Conservation (phyloP, 1,140 invertebrate species). For the Drosophila hydei region DNA sequence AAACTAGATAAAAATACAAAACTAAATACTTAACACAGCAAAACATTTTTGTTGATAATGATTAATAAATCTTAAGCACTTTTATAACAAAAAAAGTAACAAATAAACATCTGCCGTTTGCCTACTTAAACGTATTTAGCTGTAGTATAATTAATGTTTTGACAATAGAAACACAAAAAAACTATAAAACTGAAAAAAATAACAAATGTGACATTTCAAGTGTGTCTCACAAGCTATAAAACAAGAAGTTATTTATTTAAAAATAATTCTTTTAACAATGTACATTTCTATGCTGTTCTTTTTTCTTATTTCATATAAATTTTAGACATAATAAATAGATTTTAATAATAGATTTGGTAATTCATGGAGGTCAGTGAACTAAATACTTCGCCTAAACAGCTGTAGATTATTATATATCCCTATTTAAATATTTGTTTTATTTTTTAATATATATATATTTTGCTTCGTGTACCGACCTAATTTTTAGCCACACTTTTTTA, state of each 20-base stretch:
- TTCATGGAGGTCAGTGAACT: slow-evolving; percentile 33
- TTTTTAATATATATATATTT: no score
- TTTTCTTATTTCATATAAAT: background rate
- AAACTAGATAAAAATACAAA: slow-evolving; percentile 14
- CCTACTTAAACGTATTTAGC: slow-evolving; percentile 11
- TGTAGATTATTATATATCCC: background rate
- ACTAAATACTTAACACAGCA: slow-evolving; percentile 48
- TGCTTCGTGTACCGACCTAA: no score
- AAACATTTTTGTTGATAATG: slow-evolving; percentile 62
- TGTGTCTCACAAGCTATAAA: slow-evolving; percentile 4
- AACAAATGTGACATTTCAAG: slow-evolving; percentile 9
- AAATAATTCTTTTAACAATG: background rate
- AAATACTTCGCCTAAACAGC: background rate
- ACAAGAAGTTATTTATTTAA: background rate
- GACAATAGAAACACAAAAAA: slow-evolving; percentile 30
- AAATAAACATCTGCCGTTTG: slow-evolving; percentile 49
- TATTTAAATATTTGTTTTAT: background rate
- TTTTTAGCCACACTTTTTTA: background rate
- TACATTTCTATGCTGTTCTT: background rate
- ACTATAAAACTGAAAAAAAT: slow-evolving; percentile 15
- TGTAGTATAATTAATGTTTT: slow-evolving; percentile 39
- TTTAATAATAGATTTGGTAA: slow-evolving; percentile 4
- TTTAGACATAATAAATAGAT: slow-evolving; percentile 10
- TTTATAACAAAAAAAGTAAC: slow-evolving; percentile 24
- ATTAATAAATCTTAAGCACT: slow-evolving; percentile 58